A percentile compares a stretch with the other conserved stretches of the same genome.
phyloP scores from a whole-genome alignment of 2,797 vertebrate species.

The Anguilla obscura region DNA sequence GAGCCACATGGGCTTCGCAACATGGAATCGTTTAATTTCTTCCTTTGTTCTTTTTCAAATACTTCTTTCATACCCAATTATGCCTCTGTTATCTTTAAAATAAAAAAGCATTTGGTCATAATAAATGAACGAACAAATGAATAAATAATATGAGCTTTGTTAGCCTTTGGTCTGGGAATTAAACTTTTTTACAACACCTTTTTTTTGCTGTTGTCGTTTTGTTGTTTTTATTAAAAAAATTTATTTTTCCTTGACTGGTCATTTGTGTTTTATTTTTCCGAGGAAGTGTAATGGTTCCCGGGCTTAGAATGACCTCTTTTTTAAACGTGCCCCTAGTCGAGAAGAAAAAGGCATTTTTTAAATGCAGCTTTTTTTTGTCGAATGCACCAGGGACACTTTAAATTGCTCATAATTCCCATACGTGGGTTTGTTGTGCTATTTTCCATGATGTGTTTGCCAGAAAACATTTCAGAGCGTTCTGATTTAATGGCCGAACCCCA shows the following conservation, averaged over 20 bases:
- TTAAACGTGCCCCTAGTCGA: slow-evolving; percentile 41
- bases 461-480: background rate
- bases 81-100: background rate
- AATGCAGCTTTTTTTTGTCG: background rate
- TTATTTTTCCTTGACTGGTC: slow-evolving; percentile 18
- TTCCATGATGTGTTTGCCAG: background rate
- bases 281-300: slow-evolving; percentile 46
- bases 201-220: slow-evolving; percentile 49
- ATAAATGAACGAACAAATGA: background rate
- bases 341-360: slow-evolving; percentile 32
- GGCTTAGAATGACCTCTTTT: slow-evolving; percentile 50
- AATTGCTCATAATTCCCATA: background rate
- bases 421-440: background rate
- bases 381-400: background rate
- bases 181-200: background rate
- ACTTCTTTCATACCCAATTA: background rate
- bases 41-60: slow-evolving; percentile 28
- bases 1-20: slow-evolving; percentile 39
- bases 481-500: background rate
- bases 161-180: background rate
- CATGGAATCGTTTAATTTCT: background rate
- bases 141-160: background rate
- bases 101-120: background rate
- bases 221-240: slow-evolving; percentile 47
- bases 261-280: slow-evolving; percentile 32